These are phyloP conservation scores for Danio choprae DNA, from an alignment of 2,797 vertebrate species.

Conservation along the genomic window DNA sequence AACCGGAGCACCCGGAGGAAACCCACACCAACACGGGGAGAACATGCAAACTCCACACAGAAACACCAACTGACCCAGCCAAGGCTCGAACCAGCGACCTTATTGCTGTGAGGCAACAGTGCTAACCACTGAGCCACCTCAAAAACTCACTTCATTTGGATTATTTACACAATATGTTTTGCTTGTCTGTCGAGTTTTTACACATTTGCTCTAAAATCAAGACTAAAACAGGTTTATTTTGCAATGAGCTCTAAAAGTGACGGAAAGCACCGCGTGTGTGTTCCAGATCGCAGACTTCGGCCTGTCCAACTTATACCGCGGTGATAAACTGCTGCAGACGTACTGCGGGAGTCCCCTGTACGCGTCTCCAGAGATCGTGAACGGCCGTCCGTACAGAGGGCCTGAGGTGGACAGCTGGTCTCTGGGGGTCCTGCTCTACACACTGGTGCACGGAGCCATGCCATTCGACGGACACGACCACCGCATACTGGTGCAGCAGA, in stretches of 20 bases:
- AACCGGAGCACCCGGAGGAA: too few relatives aligned
- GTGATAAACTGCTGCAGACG: constrained; percentile 89
- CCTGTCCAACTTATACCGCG: constrained; percentile 90
- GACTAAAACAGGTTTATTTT: too few relatives aligned
- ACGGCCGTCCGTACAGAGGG: constrained; percentile 91
- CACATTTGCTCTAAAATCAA: too few relatives aligned
- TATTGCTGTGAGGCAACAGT: too few relatives aligned
- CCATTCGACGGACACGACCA: constrained; percentile 94
- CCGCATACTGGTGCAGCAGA: constrained; percentile 91
- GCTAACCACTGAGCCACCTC: too few relatives aligned
- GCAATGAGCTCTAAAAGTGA: neutral
- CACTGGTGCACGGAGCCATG: constrained; percentile 94
- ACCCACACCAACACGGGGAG: too few relatives aligned
- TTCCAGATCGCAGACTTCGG: constrained; percentile 96
- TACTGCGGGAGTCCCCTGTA: constrained; percentile 97
- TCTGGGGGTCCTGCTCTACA: constrained; percentile 93
- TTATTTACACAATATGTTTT: too few relatives aligned
- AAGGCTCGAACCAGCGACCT: too few relatives aligned
- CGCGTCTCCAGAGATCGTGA: constrained; percentile 95
- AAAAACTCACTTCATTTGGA: too few relatives aligned
- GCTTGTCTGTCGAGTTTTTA: too few relatives aligned
- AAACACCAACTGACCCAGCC: too few relatives aligned
- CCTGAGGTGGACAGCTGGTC: constrained; percentile 99
- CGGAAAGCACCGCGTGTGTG: neutral
- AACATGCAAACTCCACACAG: too few relatives aligned